Conservation (phyloP, 2,113 vertebrate genomes). For the Entomyzon cyanotis region DNA sequence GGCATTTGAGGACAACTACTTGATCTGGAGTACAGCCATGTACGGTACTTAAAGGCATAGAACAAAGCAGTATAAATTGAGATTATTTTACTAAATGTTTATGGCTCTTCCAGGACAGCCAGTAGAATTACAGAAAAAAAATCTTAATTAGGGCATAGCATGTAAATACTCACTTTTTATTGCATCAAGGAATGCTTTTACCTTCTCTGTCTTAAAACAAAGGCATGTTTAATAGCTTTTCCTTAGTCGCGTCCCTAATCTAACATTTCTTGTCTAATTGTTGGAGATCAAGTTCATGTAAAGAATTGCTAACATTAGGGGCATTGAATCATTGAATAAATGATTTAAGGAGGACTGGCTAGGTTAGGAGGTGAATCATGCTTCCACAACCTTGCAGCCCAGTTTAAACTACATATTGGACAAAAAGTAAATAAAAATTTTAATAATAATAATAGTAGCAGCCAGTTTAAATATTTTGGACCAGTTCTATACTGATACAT, state of each 20-base stretch:
- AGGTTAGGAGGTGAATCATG: neutral
- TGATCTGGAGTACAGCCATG: constrained; percentile 81
- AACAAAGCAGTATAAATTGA: constrained; percentile 76
- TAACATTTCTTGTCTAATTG: constrained; percentile 47
- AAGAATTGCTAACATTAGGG: constrained; percentile 32
- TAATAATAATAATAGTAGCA: neutral
- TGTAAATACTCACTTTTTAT: constrained; percentile 62
- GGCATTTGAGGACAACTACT: constrained; percentile 84
- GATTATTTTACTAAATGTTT: constrained; percentile 77
- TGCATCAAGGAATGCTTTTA: constrained; percentile 67
- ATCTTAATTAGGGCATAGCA: constrained; percentile 55
- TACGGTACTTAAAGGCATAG: constrained; percentile 80
- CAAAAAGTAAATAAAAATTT: neutral
- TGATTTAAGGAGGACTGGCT: constrained; percentile 41
- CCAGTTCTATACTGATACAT: neutral
- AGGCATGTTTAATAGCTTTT: constrained; percentile 36
- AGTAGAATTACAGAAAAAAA: constrained; percentile 63
- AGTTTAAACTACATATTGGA: neutral
- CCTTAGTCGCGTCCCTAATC: constrained; percentile 26
- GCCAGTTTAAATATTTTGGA: neutral
- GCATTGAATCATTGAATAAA: constrained; percentile 10
- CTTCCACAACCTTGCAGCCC: neutral
- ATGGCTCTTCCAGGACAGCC: constrained; percentile 68
- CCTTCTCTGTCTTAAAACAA: constrained; percentile 53
- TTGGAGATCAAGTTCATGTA: constrained; percentile 31